A percentile compares a stretch with the other conserved stretches of the same genome.
These are phyloP conservation scores for Macrochelys suwanniensis DNA, from an alignment of 2,797 vertebrate species.

Conservation along the genomic window DNA sequence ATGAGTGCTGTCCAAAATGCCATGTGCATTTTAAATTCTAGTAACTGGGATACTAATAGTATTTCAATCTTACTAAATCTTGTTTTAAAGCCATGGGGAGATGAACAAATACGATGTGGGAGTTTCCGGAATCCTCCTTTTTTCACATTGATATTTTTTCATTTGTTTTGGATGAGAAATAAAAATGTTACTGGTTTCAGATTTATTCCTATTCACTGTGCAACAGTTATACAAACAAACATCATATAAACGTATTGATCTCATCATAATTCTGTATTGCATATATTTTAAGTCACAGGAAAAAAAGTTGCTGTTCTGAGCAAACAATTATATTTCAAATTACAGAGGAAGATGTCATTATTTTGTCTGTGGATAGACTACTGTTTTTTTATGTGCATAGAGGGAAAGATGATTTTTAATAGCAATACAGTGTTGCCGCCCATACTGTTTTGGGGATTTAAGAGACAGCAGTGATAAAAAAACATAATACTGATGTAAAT, in stretches of 20 bases:
- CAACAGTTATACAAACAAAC: background rate
- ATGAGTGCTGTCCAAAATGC: conserved; percentile 3
- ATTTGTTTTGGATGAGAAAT: background rate
- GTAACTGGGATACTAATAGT: background rate
- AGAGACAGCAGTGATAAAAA: background rate
- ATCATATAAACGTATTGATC: background rate
- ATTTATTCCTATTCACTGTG: background rate
- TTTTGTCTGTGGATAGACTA: background rate
- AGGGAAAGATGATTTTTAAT: background rate
- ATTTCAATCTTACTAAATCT: background rate
- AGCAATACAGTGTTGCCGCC: background rate
- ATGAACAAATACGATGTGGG: background rate
- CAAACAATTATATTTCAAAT: background rate
- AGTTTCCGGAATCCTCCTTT: background rate
- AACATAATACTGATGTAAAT: background rate
- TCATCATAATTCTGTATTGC: background rate
- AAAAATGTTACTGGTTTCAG: background rate
- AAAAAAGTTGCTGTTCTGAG: background rate
- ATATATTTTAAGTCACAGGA: background rate
- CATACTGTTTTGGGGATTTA: background rate
- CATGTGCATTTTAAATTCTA: background rate
- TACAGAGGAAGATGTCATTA: background rate
- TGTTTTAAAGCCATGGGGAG: background rate
- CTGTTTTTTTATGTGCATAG: background rate
- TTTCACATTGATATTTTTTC: background rate